A percentile compares a stretch with the other conserved stretches of the same genome.
Evolutionary conservation across 2,113 vertebrate genomes (phyloP).

Genomic region (Tragelaphus imberbis): DNA sequence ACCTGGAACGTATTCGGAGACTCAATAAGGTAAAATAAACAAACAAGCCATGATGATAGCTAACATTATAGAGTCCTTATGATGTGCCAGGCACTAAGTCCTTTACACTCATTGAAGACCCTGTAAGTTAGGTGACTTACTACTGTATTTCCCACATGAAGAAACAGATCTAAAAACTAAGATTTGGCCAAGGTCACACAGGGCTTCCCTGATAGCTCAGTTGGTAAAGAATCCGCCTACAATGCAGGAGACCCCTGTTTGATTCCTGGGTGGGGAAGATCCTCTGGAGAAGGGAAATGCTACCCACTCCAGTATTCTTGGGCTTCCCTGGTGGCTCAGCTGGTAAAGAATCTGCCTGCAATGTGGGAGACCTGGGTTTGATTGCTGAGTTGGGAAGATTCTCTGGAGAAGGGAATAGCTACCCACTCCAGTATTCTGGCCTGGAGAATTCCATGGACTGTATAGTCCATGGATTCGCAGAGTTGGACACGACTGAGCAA

Average conservation of each 20-base stretch:
- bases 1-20: background rate
- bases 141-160: background rate
- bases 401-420: background rate
- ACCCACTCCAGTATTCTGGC: background rate
- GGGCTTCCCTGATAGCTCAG: background rate
- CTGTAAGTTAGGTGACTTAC: background rate
- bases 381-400: background rate
- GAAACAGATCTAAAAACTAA: background rate
- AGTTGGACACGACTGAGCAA: rapidly evolving
- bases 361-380: rapidly evolving
- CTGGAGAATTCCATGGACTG: background rate
- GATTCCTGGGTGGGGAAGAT: background rate
- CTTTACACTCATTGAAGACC: background rate
- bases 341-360: background rate
- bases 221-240: rapidly evolving
- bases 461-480: background rate
- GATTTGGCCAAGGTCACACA: background rate
- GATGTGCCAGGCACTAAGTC: too few relatives aligned
- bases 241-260: background rate
- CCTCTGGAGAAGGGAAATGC: background rate
- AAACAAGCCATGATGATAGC: background rate
- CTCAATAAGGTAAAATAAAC: background rate
- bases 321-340: background rate
- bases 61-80: background rate
- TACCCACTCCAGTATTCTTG: background rate